Evolutionary conservation across 2,113 vertebrate species (phyloP).

Genomic region (Arizona elegans): DNA sequence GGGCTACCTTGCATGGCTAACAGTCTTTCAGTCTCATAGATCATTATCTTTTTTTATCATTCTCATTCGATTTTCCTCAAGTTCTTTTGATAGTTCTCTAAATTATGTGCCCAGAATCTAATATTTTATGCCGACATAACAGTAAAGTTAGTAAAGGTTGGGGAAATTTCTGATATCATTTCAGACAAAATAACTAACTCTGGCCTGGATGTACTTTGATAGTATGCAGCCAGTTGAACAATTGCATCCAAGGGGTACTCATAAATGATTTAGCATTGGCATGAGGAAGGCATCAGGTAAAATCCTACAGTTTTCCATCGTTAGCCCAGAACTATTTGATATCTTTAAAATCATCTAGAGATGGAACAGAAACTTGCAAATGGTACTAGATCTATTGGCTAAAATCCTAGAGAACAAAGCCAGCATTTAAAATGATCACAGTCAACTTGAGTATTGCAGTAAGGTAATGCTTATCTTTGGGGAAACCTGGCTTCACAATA

Average conservation of each 20-base stretch:
- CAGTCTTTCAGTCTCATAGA: neutral
- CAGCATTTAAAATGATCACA: neutral
- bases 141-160: neutral
- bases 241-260: neutral
- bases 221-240: neutral
- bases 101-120: neutral
- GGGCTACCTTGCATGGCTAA: neutral
- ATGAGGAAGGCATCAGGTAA: neutral
- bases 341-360: neutral
- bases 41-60: neutral
- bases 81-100: neutral
- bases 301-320: neutral
- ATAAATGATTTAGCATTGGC: neutral
- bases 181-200: neutral
- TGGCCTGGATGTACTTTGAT: neutral
- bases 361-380: neutral
- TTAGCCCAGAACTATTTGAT: neutral
- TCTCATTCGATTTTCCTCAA: neutral
- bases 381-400: neutral
- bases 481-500: too few species aligned
- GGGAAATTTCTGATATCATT: neutral
- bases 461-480: too few species aligned
- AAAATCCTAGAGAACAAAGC: neutral
- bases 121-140: neutral
- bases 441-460: too few species aligned